phyloP scores from a whole-genome alignment of 2,113 vertebrate genomes.

The Dendropsophus ebraccatus region DNA sequence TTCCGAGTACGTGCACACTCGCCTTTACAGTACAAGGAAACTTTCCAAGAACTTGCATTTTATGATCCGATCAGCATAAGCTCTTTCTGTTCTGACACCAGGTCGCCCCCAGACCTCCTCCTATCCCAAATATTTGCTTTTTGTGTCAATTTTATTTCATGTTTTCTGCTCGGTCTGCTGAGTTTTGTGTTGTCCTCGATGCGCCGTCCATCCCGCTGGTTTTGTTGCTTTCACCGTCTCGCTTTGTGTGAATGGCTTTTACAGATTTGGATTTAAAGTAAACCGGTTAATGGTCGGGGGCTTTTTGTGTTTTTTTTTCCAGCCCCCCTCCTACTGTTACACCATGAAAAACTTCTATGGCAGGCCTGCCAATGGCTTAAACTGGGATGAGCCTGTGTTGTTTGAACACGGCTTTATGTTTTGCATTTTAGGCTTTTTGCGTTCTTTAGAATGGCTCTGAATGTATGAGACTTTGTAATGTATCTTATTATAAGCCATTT shows the following conservation, averaged over 20 bases:
- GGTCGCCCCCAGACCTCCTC: conserved; percentile 10
- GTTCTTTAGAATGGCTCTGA: background rate
- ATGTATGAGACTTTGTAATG: background rate
- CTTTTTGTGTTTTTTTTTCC: background rate
- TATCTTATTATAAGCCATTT: background rate
- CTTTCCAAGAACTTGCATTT: conserved; percentile 51
- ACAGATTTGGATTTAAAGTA: background rate
- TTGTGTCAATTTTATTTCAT: background rate
- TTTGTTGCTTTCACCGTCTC: background rate
- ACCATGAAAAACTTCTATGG: background rate
- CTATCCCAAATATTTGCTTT: conserved; percentile 27
- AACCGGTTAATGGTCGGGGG: background rate
- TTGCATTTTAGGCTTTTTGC: background rate
- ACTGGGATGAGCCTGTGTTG: background rate
- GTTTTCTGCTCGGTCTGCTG: background rate
- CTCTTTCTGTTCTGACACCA: conserved; percentile 30
- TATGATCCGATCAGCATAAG: conserved; percentile 51
- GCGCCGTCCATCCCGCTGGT: background rate
- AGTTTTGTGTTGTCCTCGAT: background rate
- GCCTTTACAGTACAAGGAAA: conserved; percentile 35
- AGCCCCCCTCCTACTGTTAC: background rate
- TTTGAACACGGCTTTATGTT: background rate
- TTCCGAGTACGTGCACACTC: conserved; percentile 35
- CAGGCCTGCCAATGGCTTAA: background rate
- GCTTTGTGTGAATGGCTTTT: background rate